Evolutionary conservation across 2,797 vertebrate species (phyloP), one percentile per base, ranked within the genome.

Genomic region (Zalophus californianus): DNA sequence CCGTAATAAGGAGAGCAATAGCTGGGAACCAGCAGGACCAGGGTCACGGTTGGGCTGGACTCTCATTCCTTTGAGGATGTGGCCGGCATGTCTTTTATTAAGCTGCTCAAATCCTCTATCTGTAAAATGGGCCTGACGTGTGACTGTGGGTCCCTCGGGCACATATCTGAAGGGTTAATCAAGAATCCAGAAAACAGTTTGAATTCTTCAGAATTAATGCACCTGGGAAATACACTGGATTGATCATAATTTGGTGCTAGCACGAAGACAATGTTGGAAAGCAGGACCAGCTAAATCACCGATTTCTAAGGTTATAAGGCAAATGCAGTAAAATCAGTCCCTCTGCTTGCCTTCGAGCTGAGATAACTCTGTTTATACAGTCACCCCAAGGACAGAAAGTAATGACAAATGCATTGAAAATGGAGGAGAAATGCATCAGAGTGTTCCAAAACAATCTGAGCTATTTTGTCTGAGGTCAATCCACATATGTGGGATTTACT

Each of bases 71-170:
- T 86, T 54, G 82, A 95, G 92, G 58, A 54, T 78, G 44, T 29
- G 38, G 91, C 82, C 84, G 72, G 86, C 50, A 79, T 13, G 2
- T 35, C 50, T 92, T 96, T 83, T 70, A 64, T 95, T 80, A 95
- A 94, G 52, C 91, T 90, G 41, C 60, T 48, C 41, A 86, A 92
- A 93, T 94, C 54, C 70, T 90, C 56, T 73, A 44, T 96, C 91
- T 97, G 56, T 95, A 97, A 96, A 96, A 97, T 97, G 95, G 91
- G 80, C 52, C 56, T 96, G 68, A 79, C 50, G 64, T 94, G 95
- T 94, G 70, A 91, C n/a, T 87, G 60, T 18, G 7, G 21, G 54
- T 68, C n/a, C 70, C 41, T 91, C 25, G 62, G 85, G 35, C 66
- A 82, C 25, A 18, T 93, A 86, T 58, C 80, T 32, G 68, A 27